Base-by-base conservation (phyloP, 2,888 invertebrate species). In the Tetranychus piercei region DNA sequence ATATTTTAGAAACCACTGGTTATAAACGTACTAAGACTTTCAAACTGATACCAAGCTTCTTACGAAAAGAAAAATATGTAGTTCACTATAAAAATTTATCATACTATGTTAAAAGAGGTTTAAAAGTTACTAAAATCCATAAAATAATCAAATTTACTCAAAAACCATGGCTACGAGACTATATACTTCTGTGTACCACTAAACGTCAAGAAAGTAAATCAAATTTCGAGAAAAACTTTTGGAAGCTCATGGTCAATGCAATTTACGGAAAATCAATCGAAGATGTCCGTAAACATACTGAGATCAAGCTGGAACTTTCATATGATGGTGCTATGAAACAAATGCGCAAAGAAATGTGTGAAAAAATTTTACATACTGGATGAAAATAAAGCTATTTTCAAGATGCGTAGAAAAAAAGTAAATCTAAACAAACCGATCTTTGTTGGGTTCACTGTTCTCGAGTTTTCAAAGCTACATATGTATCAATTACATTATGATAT, bases 221-320 rank as follows among this genome's bases (percentile, higher is more conserved):
- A 77, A 80, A 79, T 71, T 82, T 82, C 79, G 79, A 81, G 75
- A 81, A 82, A 79, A 79, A 80, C 76, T 80, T 83, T 73, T 83
- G 81, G 73, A 81, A 82, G 76, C 76, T 81, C 9, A 79, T 80
- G 79, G 81, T 81, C 76, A 81, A 81, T 76, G 71, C 78, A 18
- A 79, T 81, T 9, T 82, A 81, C 78, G 81, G 81, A 9, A 81
- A 82, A 77, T 80, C 79, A 34, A 80, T 81, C 78, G 79, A 81
- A 76, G 81, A 81, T 77, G 76, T 80, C 43, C 75, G 80, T 75
- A 80, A 80, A 22, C 76, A 79, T 77, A 76, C 79, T 20, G 79
- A 80, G 75, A 77, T 81, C 5, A 75, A 77, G 67, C 65, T 81
- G 20, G 76, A 74, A 9, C 71, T 22, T n/a, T 45, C 74, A 66